phyloP scores from a whole-genome alignment of 37 sponge, comb jelly and placozoan genomes.

The Bolinopsis microptera region DNA sequence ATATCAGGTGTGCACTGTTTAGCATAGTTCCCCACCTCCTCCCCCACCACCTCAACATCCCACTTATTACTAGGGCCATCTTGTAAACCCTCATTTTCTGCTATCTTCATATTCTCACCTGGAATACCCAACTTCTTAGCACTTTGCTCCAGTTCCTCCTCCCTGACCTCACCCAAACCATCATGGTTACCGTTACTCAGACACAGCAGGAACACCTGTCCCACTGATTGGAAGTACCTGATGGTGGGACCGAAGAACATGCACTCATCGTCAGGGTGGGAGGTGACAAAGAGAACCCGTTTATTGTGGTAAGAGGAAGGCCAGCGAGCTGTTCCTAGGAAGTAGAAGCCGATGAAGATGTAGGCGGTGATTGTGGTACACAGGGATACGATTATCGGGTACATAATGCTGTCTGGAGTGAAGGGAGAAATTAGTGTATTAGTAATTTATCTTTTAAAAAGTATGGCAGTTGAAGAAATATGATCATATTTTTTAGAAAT shows the following conservation, averaged over 20 bases:
- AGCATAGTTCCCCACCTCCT: background rate
- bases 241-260: constrained; percentile 96
- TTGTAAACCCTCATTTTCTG: constrained; percentile 69
- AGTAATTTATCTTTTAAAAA: too few species aligned
- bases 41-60: background rate
- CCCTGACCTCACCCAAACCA: constrained; percentile 75
- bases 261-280: constrained; percentile 98
- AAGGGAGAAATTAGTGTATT: background rate
- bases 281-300: constrained; percentile 75
- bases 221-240: constrained; percentile 60
- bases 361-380: constrained; percentile 4
- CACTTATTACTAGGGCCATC: constrained; percentile 9
- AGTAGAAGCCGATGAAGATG: constrained; percentile 59
- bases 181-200: constrained; percentile 86
- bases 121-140: constrained; percentile 69
- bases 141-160: constrained; percentile 72
- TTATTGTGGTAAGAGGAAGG: constrained; percentile 53
- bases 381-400: background rate
- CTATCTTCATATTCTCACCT: constrained; percentile 59
- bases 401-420: background rate
- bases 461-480: too few species aligned
- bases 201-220: constrained; percentile 71
- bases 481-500: too few species aligned
- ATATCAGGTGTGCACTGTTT: background rate
- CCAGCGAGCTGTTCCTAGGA: constrained; percentile 46